Base-by-base conservation (phyloP, 2,888 invertebrate species). In the Orthosia gracilis region DNA sequence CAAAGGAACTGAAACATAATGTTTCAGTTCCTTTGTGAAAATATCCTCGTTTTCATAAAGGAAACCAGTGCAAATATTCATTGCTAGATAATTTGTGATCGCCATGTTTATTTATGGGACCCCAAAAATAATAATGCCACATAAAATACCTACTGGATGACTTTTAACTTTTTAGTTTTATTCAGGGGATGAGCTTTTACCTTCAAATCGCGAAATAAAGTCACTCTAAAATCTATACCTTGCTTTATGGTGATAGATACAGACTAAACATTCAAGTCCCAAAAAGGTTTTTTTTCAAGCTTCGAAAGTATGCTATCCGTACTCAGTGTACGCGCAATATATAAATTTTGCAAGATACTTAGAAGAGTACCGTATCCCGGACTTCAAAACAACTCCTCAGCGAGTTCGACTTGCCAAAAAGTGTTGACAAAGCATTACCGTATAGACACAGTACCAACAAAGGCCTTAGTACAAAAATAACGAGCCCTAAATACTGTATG, bases 401-500 rank as follows among this genome's bases (percentile, higher is more conserved):
- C 50, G 59, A 71, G 71, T 71, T 69, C 71, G 62, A 73, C 73
- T 78, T 85, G 71, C 73, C 87, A 69, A 82, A 85, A 85, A 81
- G 71, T 84, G 84, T 86, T 83, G 82, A 88, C 85, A 86, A 85
- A 83, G 82, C 87, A 83, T 87, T 87, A 87, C 80, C 69, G 69
- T 82, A 55, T 69, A 77, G 57, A 73, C 76, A 80, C 64, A 71
- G 58, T 74, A 68, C 80, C 45, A 64, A 84, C 78, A 82, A 83
- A 84, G 73, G 64, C 69, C 69, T 80, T 74, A 74, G 78, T 75
- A 72, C 73, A 80, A 83, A 85, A 87, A 91, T 90, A 90, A 92
- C 88, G 90, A 88, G 81, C 86, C 86, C 80, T 91, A 89, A 90
- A 92, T 92, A 92, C 92, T 91, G 89, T 85, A 91, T 88, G 85